Conservation (phyloP, 2,113 vertebrate species). For the Puffinus mauretanicus region DNA sequence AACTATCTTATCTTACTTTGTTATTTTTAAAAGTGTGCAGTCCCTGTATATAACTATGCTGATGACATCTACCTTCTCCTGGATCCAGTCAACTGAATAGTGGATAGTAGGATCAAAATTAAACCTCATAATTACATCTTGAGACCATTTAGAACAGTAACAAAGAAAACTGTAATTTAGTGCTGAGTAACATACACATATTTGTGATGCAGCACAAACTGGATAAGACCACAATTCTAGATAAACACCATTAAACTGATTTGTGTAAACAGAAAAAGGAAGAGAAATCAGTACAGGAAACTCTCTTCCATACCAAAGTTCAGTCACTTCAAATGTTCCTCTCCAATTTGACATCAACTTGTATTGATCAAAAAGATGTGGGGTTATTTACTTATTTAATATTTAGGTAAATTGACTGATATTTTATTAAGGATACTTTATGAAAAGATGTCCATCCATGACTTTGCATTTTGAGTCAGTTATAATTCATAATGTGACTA, state of each 20-base stretch:
- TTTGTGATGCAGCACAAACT: neutral
- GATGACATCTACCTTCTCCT: neutral
- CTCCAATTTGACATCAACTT: neutral
- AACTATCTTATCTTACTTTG: neutral
- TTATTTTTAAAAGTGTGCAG: neutral
- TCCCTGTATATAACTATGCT: neutral
- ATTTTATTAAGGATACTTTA: neutral
- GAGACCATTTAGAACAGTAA: neutral
- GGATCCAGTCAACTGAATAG: neutral
- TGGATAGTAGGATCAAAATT: neutral
- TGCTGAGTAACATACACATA: neutral
- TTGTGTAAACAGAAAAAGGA: neutral
- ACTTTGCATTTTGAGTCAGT: no score
- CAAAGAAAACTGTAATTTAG: neutral
- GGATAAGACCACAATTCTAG: neutral
- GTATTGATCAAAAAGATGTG: neutral
- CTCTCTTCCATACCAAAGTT: neutral
- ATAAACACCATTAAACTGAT: neutral
- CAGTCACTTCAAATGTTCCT: neutral
- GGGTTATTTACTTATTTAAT: neutral
- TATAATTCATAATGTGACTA: neutral
- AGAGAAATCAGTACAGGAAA: neutral
- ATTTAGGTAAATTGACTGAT: neutral
- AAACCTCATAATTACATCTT: neutral
- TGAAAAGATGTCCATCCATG: no score